Evolutionary conservation across 2,797 vertebrate species (phyloP).

Genomic region (Hemitrygon akajei): DNA sequence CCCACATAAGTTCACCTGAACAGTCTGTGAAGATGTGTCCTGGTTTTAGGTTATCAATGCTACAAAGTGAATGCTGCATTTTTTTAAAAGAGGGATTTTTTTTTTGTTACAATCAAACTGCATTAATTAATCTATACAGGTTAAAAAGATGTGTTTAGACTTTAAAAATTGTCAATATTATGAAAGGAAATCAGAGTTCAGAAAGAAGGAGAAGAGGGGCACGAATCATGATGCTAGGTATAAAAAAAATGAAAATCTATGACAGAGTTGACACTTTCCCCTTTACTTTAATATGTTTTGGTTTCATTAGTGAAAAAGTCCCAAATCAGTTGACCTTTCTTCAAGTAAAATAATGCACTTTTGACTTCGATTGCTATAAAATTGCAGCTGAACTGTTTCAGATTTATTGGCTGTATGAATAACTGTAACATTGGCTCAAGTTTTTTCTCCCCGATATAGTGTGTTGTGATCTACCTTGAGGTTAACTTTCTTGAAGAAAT

Average conservation of each 20-base stretch:
- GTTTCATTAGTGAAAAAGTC: background rate
- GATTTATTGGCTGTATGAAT: background rate
- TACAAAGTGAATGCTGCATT: background rate
- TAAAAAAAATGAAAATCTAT: background rate
- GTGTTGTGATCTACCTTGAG: no score
- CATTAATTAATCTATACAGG: background rate
- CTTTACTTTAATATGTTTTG: background rate
- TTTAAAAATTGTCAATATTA: background rate
- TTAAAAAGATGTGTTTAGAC: background rate
- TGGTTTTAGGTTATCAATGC: background rate
- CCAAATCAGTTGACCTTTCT: slow-evolving; percentile 13
- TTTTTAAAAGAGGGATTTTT: background rate
- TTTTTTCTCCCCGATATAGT: no score
- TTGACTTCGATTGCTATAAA: background rate
- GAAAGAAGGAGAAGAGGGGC: no score
- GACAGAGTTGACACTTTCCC: background rate
- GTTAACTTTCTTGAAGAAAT: no score
- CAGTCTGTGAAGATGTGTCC: background rate
- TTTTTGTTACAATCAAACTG: background rate
- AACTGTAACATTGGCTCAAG: background rate
- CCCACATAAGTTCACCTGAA: background rate
- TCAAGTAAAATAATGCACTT: background rate
- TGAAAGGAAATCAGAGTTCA: background rate
- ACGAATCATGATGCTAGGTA: background rate
- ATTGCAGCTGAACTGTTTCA: background rate